A percentile compares a stretch with the other conserved stretches of the same genome.
Conservation (phyloP, 2,113 vertebrate species). For the Mesocricetus auratus region DNA sequence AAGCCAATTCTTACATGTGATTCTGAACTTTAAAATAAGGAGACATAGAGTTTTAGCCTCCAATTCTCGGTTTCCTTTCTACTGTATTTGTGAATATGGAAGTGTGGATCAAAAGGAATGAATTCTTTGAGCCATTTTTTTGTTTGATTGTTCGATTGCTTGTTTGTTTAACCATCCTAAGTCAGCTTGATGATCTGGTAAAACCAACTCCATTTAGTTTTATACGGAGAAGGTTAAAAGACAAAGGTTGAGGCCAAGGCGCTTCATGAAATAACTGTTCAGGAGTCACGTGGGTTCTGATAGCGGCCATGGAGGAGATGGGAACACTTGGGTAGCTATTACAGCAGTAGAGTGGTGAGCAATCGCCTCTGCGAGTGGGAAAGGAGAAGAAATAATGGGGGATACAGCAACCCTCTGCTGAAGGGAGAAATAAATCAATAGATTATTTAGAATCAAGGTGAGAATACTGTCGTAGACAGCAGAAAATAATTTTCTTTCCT, state of each 20-base stretch:
- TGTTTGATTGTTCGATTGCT: no score
- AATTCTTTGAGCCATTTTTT: neutral
- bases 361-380: conserved; percentile 4
- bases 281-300: neutral
- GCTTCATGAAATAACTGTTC: neutral
- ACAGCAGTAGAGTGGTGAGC: neutral
- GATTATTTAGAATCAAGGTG: conserved; percentile 53
- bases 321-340: neutral
- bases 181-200: neutral
- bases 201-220: conserved; percentile 18
- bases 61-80: neutral
- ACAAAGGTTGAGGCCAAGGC: neutral
- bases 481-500: conserved; percentile 68
- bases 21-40: neutral
- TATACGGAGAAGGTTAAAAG: neutral
- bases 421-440: conserved; percentile 62
- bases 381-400: conserved; percentile 32
- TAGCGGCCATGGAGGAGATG: neutral
- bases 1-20: neutral
- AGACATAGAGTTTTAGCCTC: neutral
- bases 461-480: neutral
- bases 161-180: neutral
- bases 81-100: neutral
- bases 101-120: neutral
- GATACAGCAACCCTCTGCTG: neutral